Conservation (phyloP, 2,797 vertebrate genomes). For the Tympanoctomys barrerae region DNA sequence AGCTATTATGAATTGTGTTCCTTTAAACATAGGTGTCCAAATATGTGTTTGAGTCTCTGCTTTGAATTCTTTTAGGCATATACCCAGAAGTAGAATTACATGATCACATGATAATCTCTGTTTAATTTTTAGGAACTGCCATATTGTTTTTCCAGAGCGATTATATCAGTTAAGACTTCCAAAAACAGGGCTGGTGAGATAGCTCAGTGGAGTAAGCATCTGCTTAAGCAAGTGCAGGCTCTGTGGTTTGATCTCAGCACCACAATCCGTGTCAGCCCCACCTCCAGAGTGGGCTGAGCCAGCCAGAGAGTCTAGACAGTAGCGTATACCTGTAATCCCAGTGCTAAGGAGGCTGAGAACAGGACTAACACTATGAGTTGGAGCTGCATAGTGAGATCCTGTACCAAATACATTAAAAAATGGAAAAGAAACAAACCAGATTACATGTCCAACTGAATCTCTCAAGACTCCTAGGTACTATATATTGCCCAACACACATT, state of each 20-base stretch:
- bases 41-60: background rate
- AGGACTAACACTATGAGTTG: too few relatives aligned
- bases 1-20: background rate
- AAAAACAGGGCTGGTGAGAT: too few relatives aligned
- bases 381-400: too few relatives aligned
- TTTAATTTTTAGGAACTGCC: background rate
- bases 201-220: too few relatives aligned
- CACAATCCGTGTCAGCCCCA: too few relatives aligned
- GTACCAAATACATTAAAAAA: too few relatives aligned
- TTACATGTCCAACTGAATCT: background rate
- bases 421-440: background rate
- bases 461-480: background rate
- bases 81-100: background rate
- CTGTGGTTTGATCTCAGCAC: too few relatives aligned
- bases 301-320: too few relatives aligned
- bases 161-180: background rate
- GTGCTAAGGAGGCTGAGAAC: too few relatives aligned
- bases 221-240: too few relatives aligned
- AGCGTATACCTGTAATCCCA: too few relatives aligned
- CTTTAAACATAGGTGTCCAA: background rate
- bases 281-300: too few relatives aligned
- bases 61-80: background rate
- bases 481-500: background rate
- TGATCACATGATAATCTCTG: background rate
- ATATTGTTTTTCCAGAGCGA: background rate